Percentiles rank a stretch among this genome's conserved stretches.
Conservation (phyloP, 2,797 vertebrate species). For the Myiotriccus ornatus region DNA sequence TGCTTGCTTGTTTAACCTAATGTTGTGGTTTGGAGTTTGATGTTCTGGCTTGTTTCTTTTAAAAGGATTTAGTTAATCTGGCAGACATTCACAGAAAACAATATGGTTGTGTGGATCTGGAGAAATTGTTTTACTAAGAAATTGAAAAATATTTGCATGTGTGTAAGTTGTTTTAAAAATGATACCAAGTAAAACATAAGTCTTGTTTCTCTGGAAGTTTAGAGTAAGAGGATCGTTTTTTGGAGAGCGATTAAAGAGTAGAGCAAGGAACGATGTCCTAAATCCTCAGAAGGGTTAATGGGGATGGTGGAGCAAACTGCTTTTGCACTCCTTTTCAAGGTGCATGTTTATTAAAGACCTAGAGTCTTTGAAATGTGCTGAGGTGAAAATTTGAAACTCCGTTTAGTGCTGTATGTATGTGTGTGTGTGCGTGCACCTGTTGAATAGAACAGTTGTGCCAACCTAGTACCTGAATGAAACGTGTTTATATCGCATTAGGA, state of each 20-base stretch:
- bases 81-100: constrained; percentile 32
- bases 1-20: constrained; percentile 11
- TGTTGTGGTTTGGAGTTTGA: neutral
- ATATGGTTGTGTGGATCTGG: neutral
- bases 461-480: neutral
- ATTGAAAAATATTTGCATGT: constrained; percentile 35
- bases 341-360: neutral
- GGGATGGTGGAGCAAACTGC: neutral
- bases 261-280: neutral
- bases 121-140: constrained; percentile 41
- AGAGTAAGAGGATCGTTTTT: neutral
- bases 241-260: neutral
- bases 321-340: neutral
- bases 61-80: constrained; percentile 25
- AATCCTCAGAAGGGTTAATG: neutral
- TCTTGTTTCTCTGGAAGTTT: constrained; percentile 6
- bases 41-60: constrained; percentile 9
- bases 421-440: neutral
- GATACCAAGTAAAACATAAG: constrained; percentile 21
- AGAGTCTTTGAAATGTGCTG: neutral
- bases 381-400: neutral
- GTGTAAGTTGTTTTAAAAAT: constrained; percentile 39
- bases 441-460: neutral
- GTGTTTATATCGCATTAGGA: neutral
- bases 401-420: fast-evolving